Evolutionary conservation across 1,140 invertebrate species (phyloP), one percentile per base, ranked within the genome.

Genomic region (Adoxophyes honmai): DNA sequence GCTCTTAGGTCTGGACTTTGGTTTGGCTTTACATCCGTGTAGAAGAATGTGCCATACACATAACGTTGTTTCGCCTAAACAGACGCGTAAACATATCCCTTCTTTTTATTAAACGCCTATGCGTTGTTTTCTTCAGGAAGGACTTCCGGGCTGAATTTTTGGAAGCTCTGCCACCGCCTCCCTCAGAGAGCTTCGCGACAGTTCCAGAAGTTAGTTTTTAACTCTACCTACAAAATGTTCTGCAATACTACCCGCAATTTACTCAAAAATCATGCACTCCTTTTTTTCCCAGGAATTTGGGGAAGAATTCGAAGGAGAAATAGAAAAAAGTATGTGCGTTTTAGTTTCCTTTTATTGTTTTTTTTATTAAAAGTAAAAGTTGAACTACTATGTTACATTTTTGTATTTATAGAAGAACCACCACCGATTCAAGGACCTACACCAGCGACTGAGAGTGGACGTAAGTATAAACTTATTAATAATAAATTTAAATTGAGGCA

Each of bases 131-230:
- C 62, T 61, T 7, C 57, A 82, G 79, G 38, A 77, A 71, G 55
- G 75, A 83, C n/a, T 83, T 83, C 39, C 69, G 80, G 11, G 36
- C 64, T 0, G 78, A 83, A 62, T 79, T 74, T 51, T 44, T 83
- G 0, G 80, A 76, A 57, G 53, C 61, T 0, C 7, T 63, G n/a
- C 66, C 70, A 8, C 61, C 61, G 0, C 70, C 68, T 5, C 63
- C 61, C 0, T 68, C 70, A 1, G 68, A 72, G 11, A 78, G 62
- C 48, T 48, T 16, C 6, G 59, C 55, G 2, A 63, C 63, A 1
- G 7, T 64, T 4, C 18, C 13, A 39, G 75, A 77, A 67, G 75
- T 73, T 36, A 64, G 37, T 10, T 58, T 60, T 38, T 18, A n/a
- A 16, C 6, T n/a, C n/a, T n/a, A n/a, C n/a, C n/a, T n/a, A n/a